Percentiles rank a stretch among this genome's conserved stretches.
Evolutionary conservation across 30 jellyfish, hydroid and myxozoan species (phyloP).

Genomic region (Hydra vulgaris): DNA sequence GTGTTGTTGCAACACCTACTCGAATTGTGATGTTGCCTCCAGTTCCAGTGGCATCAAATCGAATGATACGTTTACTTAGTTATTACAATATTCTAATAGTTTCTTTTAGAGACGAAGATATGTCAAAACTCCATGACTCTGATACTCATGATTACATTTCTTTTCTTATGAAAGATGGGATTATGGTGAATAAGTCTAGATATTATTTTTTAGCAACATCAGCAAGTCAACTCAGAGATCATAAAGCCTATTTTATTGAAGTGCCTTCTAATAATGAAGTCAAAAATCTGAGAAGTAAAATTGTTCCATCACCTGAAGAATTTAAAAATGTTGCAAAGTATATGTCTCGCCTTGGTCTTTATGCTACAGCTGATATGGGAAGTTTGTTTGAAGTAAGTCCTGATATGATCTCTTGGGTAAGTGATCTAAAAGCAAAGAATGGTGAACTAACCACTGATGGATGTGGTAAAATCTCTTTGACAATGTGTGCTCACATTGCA

Average conservation of each 20-base stretch:
- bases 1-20: conserved; percentile 49
- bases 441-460: conserved; percentile 68
- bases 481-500: conserved; percentile 22
- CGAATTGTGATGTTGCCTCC: conserved; percentile 49
- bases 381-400: background rate
- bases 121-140: conserved; percentile 31
- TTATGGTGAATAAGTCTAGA: conserved; percentile 6
- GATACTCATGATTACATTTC: conserved; percentile 3
- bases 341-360: conserved; percentile 49
- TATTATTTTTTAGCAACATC: conserved; percentile 49
- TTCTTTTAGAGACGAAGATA: conserved; percentile 47
- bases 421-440: conserved; percentile 40
- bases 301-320: conserved; percentile 18
- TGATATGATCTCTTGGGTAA: background rate
- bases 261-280: conserved; percentile 36
- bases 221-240: conserved; percentile 66
- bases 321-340: conserved; percentile 45
- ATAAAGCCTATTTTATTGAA: conserved; percentile 55
- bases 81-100: conserved; percentile 30
- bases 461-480: conserved; percentile 48
- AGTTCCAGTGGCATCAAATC: conserved; percentile 51
- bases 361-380: conserved; percentile 54
- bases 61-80: conserved; percentile 45
- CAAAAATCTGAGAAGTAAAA: conserved; percentile 23
- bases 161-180: conserved; percentile 28